Evolutionary conservation across 2,113 vertebrate genomes (phyloP).

Genomic region (Tringa solitaria): DNA sequence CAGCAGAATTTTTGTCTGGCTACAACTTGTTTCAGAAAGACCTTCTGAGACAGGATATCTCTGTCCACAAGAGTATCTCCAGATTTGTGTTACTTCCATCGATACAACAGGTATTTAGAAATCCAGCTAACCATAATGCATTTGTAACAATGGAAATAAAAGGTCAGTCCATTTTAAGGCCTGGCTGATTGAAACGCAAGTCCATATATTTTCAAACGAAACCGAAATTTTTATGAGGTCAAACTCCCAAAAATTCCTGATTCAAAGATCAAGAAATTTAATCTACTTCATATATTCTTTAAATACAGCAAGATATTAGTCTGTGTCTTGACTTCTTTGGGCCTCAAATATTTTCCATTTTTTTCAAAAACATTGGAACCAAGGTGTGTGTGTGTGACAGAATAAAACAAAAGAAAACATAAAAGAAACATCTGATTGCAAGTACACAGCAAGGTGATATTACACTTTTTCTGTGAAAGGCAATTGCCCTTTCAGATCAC

Average conservation of each 20-base stretch:
- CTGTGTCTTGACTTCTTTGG: not conserved
- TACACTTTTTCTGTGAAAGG: not conserved
- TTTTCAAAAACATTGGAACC: not conserved
- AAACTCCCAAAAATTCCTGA: not conserved
- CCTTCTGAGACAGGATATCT: not conserved
- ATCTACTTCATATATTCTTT: not conserved
- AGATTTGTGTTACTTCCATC: not conserved
- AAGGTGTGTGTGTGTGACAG: rapidly evolving
- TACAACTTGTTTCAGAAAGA: not conserved
- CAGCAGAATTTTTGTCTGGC: not conserved
- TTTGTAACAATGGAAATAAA: not conserved
- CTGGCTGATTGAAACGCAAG: not conserved
- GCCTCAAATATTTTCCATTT: not conserved
- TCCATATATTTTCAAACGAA: not conserved
- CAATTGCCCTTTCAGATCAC: not conserved
- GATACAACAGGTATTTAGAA: not conserved
- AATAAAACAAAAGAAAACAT: not conserved
- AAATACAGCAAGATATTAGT: not conserved
- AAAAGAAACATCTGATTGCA: not conserved
- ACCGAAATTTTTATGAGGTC: not conserved
- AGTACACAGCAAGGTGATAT: not conserved
- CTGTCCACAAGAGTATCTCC: not conserved
- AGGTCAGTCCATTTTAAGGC: not conserved
- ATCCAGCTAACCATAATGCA: not conserved
- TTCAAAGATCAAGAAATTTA: not conserved